A percentile compares a stretch with the other conserved stretches of the same genome.
Evolutionary conservation across 53 echinoderm and acorn worm genomes (phyloP).

Genomic region (Hippasteria phrygiana): DNA sequence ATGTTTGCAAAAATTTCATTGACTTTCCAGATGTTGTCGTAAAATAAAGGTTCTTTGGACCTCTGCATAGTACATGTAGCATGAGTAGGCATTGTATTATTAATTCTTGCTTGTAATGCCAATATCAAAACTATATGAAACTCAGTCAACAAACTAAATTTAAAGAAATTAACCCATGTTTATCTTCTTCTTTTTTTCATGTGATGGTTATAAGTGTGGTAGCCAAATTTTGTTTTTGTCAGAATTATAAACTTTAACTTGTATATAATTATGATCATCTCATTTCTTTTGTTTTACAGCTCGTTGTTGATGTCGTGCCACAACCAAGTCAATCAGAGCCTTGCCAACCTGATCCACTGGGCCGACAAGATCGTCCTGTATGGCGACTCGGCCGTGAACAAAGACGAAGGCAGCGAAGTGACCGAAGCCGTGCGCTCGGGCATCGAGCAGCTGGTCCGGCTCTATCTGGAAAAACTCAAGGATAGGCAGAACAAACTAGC

Average conservation of each 20-base stretch:
- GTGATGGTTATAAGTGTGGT: not conserved
- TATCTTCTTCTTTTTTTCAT: not conserved
- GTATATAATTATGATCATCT: not conserved
- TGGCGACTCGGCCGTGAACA: slow-evolving; percentile 74
- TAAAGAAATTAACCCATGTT: not conserved
- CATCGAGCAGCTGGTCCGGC: slow-evolving; percentile 80
- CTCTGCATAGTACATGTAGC: no score
- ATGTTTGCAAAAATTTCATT: no score
- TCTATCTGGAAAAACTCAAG: slow-evolving; percentile 82
- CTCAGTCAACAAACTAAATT: not conserved
- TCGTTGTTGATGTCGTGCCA: slow-evolving; percentile 85
- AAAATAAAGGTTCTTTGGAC: no score
- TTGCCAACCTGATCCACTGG: slow-evolving; percentile 96
- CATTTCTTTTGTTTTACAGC: slow-evolving; percentile 53
- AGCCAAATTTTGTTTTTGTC: not conserved
- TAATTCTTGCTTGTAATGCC: no score
- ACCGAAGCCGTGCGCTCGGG: slow-evolving; percentile 82
- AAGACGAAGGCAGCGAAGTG: slow-evolving; percentile 73
- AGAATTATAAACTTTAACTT: not conserved
- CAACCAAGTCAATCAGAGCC: slow-evolving; percentile 88
- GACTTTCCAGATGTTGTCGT: no score
- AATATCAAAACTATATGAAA: no score
- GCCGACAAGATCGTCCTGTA: slow-evolving; percentile 94
- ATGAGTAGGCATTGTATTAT: no score
- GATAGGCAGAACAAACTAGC: slow-evolving; percentile 64